Conservation (phyloP, 2,797 vertebrate species). For the Bradypus variegatus region DNA sequence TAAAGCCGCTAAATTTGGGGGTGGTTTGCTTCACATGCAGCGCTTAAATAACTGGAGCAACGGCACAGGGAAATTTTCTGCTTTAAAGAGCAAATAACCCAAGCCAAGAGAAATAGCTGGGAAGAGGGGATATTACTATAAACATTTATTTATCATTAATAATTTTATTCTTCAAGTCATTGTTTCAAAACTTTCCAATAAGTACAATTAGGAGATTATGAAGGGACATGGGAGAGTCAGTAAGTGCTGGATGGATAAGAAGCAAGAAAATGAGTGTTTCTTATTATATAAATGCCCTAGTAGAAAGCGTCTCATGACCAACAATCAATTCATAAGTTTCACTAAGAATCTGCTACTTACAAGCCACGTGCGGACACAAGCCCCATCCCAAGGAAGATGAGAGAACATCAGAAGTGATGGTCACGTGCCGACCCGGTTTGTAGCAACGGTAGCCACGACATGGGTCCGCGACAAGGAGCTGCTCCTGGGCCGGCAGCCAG, state of each 20-base stretch:
- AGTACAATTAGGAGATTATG: not conserved
- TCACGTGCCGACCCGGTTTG: not conserved
- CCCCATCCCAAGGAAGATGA: not conserved
- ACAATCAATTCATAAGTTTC: not conserved
- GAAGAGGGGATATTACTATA: not conserved
- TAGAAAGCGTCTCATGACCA: constrained; percentile 8
- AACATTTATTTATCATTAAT: not conserved
- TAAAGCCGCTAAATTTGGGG: not conserved
- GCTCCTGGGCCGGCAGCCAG: not conserved
- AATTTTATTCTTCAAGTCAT: not conserved
- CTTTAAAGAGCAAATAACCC: not conserved
- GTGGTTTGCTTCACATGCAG: not conserved
- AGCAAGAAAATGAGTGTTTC: not conserved
- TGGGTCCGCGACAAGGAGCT: not conserved
- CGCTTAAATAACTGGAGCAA: not conserved
- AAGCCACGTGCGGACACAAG: not conserved
- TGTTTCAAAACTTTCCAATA: constrained; percentile 12
- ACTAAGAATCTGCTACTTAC: not conserved
- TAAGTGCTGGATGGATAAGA: not conserved
- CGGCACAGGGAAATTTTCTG: not conserved
- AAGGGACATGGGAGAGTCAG: not conserved
- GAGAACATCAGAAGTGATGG: not conserved
- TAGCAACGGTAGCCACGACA: not conserved
- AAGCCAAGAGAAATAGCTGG: not conserved
- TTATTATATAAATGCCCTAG: not conserved